Percentiles rank a stretch among this genome's conserved stretches.
These are phyloP conservation scores for Drosophila yakuba DNA, from an alignment of 1,140 invertebrate species.

Conservation along the genomic window DNA sequence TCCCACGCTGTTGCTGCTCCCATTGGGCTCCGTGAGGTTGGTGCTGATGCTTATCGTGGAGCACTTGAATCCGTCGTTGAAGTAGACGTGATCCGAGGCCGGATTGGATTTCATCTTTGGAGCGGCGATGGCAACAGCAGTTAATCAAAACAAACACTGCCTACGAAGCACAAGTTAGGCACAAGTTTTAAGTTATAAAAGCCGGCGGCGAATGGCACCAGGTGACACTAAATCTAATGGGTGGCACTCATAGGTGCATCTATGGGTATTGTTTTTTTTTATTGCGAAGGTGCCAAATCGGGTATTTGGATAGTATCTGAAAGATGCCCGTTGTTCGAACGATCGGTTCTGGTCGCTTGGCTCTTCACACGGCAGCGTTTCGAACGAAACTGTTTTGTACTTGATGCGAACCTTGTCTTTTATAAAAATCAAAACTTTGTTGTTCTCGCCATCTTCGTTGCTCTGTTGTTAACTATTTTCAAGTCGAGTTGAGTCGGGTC, in stretches of 20 bases:
- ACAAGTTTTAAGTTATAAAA: not conserved
- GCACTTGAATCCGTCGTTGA: constrained; percentile 80
- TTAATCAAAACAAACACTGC: constrained; percentile 19
- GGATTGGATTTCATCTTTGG: constrained; percentile 74
- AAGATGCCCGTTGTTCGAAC: constrained; percentile 11
- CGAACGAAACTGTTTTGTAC: constrained; percentile 74
- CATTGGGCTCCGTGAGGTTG: constrained; percentile 55
- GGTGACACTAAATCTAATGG: constrained; percentile 10
- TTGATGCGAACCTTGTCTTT: constrained; percentile 76
- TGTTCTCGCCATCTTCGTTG: constrained; percentile 42
- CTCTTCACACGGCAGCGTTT: constrained; percentile 64
- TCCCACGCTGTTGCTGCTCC: constrained; percentile 35
- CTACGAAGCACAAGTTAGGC: constrained; percentile 12
- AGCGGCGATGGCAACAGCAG: not conserved
- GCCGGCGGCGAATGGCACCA: not conserved
- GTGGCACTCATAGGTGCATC: constrained; percentile 10
- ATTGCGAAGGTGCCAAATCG: not conserved
- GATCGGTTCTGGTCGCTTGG: constrained; percentile 24
- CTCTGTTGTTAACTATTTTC: constrained; percentile 13
- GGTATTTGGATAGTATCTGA: constrained; percentile 13
- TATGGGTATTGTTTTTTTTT: not conserved
- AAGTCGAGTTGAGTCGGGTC: constrained; percentile 4
- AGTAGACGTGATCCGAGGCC: constrained; percentile 76
- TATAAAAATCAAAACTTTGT: constrained; percentile 72
- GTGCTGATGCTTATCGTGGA: constrained; percentile 76